Percentiles rank a stretch among this genome's conserved stretches.
phyloP scores from a whole-genome alignment of 2,113 vertebrate genomes.

The Romanogobio albipinnatus region DNA sequence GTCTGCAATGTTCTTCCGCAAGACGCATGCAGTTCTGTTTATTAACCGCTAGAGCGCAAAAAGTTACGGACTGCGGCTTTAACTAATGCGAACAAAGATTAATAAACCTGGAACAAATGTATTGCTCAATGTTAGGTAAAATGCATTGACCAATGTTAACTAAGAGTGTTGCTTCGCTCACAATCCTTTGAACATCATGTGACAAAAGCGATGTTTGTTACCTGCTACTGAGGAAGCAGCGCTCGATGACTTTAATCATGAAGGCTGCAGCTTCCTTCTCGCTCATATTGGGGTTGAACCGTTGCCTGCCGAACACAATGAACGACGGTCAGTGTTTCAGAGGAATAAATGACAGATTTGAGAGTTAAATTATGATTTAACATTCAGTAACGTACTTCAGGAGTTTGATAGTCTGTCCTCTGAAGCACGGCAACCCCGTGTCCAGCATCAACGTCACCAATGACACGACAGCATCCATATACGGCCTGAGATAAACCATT shows the following conservation, averaged over 20 bases:
- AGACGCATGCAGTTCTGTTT: no score
- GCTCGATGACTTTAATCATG: slow-evolving; percentile 98
- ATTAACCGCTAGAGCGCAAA: no score
- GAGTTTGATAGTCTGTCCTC: slow-evolving; percentile 97
- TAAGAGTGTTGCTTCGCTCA: not conserved
- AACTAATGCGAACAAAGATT: no score
- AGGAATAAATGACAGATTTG: not conserved
- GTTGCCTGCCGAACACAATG: slow-evolving; percentile 75
- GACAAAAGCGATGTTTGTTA: slow-evolving; percentile 55
- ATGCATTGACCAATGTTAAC: no score
- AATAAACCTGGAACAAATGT: no score
- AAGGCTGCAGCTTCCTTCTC: slow-evolving; percentile 95
- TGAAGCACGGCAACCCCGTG: slow-evolving; percentile 95
- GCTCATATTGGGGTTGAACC: slow-evolving; percentile 96
- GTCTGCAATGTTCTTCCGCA: no score
- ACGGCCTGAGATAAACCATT: slow-evolving; percentile 78
- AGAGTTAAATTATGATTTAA: not conserved
- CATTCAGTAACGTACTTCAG: slow-evolving; percentile 84
- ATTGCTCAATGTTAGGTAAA: no score
- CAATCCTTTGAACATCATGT: not conserved
- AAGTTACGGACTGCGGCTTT: no score
- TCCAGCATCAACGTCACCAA: slow-evolving; percentile 93
- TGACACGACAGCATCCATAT: slow-evolving; percentile 98
- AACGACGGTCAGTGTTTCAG: not conserved
- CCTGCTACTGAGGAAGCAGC: slow-evolving; percentile 99